phyloP scores from a whole-genome alignment of 1,140 invertebrate genomes.

The Papilio helenus region DNA sequence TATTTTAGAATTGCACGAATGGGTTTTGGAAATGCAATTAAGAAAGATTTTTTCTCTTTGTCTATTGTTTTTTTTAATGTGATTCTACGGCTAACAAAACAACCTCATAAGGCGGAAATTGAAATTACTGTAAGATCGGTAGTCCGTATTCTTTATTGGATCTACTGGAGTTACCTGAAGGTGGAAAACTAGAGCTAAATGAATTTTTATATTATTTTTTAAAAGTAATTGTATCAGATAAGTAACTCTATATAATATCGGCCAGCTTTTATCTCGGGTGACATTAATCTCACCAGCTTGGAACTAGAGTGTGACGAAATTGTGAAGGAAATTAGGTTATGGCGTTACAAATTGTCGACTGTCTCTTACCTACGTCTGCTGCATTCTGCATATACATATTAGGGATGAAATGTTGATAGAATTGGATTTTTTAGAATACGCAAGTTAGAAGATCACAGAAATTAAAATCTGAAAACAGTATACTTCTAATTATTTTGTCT shows the following conservation, averaged over 20 bases:
- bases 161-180: too few relatives aligned
- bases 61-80: too few relatives aligned
- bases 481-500: too few relatives aligned
- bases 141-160: too few relatives aligned
- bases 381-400: not conserved
- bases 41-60: too few relatives aligned
- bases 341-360: constrained; percentile 57
- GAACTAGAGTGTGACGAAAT: constrained; percentile 73
- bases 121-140: too few relatives aligned
- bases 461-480: not conserved
- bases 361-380: constrained; percentile 55
- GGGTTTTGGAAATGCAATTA: too few relatives aligned
- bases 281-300: constrained; percentile 47
- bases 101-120: too few relatives aligned
- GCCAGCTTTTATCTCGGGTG: constrained; percentile 48
- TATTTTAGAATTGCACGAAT: not conserved
- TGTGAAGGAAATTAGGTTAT: constrained; percentile 74
- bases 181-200: too few relatives aligned
- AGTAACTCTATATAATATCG: constrained; percentile 23
- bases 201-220: too few relatives aligned
- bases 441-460: too few relatives aligned
- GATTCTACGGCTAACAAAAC: too few relatives aligned
- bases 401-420: not conserved
- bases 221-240: not conserved
- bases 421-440: not conserved